phyloP scores from a whole-genome alignment of 2,888 invertebrate species.

The Andricus quercusramuli region DNA sequence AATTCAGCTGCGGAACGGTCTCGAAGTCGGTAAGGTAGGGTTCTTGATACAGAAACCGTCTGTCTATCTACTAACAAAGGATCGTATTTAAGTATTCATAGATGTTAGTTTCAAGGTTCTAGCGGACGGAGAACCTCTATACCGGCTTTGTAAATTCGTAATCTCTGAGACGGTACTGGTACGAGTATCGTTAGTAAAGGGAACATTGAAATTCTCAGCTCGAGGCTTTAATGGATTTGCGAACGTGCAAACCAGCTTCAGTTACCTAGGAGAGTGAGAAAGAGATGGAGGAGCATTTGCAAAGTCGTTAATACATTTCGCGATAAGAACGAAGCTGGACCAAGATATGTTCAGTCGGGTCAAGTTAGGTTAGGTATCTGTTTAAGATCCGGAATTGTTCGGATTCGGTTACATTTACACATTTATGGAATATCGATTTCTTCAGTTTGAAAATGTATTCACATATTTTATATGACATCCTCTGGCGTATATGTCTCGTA shows the following conservation, averaged over 20 bases:
- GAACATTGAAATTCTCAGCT: constrained; percentile 30
- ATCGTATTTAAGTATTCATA: constrained; percentile 1
- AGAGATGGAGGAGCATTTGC: constrained; percentile 14
- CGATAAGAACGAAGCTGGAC: constrained; percentile 18
- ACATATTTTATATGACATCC: background rate
- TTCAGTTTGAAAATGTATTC: background rate
- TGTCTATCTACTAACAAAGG: background rate
- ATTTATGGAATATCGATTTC: constrained; percentile 75
- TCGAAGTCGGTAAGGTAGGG: no score
- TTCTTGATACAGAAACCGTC: no score
- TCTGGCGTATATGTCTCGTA: background rate
- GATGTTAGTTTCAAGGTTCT: background rate
- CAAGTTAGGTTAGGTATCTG: constrained; percentile 41
- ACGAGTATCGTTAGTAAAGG: constrained; percentile 25
- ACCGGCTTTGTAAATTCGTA: constrained; percentile 21
- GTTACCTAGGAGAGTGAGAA: constrained; percentile 2
- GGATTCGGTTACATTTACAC: constrained; percentile 71
- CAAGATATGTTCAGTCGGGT: constrained; percentile 15
- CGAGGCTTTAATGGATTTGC: constrained; percentile 37
- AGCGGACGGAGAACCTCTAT: constrained; percentile 7
- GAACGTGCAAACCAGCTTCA: constrained; percentile 34
- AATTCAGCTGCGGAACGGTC: no score
- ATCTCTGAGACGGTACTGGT: constrained; percentile 21
- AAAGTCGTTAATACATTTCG: constrained; percentile 30
- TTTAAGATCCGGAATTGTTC: constrained; percentile 60